Evolutionary conservation across 2,888 invertebrate genomes (phyloP), one percentile per base, ranked within the genome.

Genomic region (Hypomecis atomaria): DNA sequence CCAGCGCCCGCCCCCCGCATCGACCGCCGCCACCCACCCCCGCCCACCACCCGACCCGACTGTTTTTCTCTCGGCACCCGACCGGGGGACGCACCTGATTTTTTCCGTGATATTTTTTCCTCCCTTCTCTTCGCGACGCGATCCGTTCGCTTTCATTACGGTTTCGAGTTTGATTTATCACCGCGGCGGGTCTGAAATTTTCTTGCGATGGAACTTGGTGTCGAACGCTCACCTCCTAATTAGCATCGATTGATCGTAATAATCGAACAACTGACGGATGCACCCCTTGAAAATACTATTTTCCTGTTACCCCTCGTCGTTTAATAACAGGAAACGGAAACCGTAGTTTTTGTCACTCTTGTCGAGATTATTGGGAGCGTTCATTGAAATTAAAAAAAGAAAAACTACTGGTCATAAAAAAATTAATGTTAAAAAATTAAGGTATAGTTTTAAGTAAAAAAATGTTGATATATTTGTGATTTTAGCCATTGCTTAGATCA

Each of bases 141-240:
- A 92, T 92, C 92, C 92, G 92, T 91, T 92, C 92, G 92, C 92
- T 92, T 92, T 92, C 92, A 92, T 92, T 92, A 92, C 90, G 92
- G 91, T 91, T 90, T 92, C 90, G 89, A 92, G 92, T 92, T 92
- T 92, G 92, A 92, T 92, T 92, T 92, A 92, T 92, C 92, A 91
- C 90, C 90, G 87, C 89, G 83, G 86, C 85, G 83, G 86, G 83
- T 87, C 89, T 90, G 87, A 90, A 91, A 91, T 91, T 89, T 92
- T 90, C 91, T 90, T 89, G 81, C 85, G 84, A 86, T 86, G 86
- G 85, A 86, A 87, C 85, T 87, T 84, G 84, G 86, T 90, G 88
- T 89, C 89, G 86, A 89, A 88, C 88, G 87, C 84, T 89, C 87
- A 86, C 87, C 88, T 89, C 83, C 85, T 88, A 90, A 92, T 91